Evolutionary conservation across 2,113 vertebrate genomes (phyloP).

Genomic region (Vulpes vulpes): DNA sequence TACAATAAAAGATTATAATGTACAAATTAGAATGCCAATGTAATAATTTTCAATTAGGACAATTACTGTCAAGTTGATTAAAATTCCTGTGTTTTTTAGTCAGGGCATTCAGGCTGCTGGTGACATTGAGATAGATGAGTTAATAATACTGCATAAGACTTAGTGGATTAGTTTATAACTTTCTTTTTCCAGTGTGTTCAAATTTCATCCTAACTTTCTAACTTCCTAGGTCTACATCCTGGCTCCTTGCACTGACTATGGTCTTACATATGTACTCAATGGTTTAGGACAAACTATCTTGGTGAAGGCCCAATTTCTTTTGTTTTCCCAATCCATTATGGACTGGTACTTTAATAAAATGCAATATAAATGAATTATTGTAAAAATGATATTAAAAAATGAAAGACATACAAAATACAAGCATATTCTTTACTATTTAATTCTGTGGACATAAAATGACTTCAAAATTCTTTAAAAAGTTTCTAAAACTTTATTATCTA

Average conservation of each 20-base stretch:
- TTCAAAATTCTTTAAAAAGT: background rate
- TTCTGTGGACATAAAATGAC: background rate
- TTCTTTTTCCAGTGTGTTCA: background rate
- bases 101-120: background rate
- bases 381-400: slow-evolving; percentile 6
- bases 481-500: slow-evolving; percentile 26
- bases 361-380: slow-evolving; percentile 24
- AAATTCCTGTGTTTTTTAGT: slow-evolving; percentile 55
- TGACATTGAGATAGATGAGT: slow-evolving; percentile 26
- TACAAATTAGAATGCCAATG: slow-evolving; percentile 35
- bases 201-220: background rate
- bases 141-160: slow-evolving; percentile 38
- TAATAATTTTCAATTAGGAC: slow-evolving; percentile 51
- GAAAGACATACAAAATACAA: background rate
- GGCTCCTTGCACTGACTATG: background rate
- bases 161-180: background rate
- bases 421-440: slow-evolving; percentile 20
- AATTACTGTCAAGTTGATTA: slow-evolving; percentile 52
- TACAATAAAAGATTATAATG: background rate
- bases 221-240: background rate
- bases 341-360: background rate
- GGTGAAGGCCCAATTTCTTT: slow-evolving; percentile 7
- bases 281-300: background rate
- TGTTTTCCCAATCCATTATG: background rate
- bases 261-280: background rate